A percentile compares a stretch with the other conserved stretches of the same genome.
Evolutionary conservation across 2,113 vertebrate genomes (phyloP).

Genomic region (Chunga burmeisteri): DNA sequence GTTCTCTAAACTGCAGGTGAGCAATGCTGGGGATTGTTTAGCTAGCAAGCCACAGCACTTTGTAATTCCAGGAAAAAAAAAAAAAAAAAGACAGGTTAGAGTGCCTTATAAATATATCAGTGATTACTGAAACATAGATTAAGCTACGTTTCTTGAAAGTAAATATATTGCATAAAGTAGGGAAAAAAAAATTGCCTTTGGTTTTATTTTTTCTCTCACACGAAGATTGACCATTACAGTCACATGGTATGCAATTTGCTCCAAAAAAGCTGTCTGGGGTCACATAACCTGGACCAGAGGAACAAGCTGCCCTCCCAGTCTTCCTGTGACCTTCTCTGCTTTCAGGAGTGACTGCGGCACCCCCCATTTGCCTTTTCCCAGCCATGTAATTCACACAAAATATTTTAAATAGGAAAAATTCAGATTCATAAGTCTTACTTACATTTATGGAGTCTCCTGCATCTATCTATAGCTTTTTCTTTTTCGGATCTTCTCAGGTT

Average conservation of each 20-base stretch:
- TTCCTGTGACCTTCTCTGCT: not conserved
- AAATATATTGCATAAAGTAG: not conserved
- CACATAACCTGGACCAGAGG: not conserved
- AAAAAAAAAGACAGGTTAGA: not conserved
- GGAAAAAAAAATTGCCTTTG: not conserved
- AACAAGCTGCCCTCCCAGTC: not conserved
- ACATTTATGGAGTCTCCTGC: not conserved
- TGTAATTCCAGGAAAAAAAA: not conserved
- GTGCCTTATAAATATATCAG: not conserved
- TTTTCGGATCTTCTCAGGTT: not conserved
- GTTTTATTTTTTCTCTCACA: not conserved
- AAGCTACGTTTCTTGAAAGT: not conserved
- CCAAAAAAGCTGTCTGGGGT: not conserved
- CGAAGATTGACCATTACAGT: not conserved
- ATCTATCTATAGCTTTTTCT: not conserved
- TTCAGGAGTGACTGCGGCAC: accelerated
- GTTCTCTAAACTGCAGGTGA: not conserved
- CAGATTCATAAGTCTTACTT: not conserved
- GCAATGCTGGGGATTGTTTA: not conserved
- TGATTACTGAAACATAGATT: not conserved
- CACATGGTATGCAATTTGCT: not conserved
- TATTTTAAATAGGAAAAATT: not conserved
- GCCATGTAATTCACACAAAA: not conserved
- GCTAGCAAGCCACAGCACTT: not conserved
- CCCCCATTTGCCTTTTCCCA: not conserved